Percentiles rank a stretch among this genome's conserved stretches.
These are phyloP conservation scores for Erynnis tages DNA, from an alignment of 2,888 invertebrate genomes.

Conservation along the genomic window DNA sequence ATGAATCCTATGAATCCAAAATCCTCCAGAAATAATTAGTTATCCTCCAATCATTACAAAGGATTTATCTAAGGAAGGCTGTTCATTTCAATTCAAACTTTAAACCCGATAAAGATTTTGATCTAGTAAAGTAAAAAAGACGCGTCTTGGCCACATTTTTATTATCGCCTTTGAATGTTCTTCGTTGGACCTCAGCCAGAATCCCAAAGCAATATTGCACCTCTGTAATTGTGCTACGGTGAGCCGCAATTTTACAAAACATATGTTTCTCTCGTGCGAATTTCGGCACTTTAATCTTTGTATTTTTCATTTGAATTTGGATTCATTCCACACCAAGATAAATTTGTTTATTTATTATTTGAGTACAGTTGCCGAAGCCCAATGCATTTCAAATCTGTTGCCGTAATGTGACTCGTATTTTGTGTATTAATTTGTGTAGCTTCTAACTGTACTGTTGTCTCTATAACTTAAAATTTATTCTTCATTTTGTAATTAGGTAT, in stretches of 20 bases:
- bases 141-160: constrained; percentile 22
- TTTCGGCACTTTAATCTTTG: constrained; percentile 8
- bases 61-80: neutral
- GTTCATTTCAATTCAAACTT: constrained; percentile 1
- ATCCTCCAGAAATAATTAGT: too few species aligned
- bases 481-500: too few species aligned
- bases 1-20: too few species aligned
- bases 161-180: constrained; percentile 47
- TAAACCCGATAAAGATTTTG: neutral
- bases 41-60: too few species aligned
- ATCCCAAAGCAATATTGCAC: constrained; percentile 44
- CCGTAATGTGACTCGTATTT: too few species aligned
- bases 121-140: constrained; percentile 5
- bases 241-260: constrained; percentile 37
- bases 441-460: too few species aligned
- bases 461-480: too few species aligned
- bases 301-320: neutral
- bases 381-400: too few species aligned
- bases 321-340: neutral
- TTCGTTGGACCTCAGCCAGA: constrained; percentile 44
- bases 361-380: too few species aligned
- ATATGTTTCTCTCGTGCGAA: constrained; percentile 15
- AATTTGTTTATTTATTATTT: too few species aligned
- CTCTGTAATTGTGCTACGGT: constrained; percentile 41
- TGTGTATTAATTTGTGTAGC: too few species aligned